These are phyloP conservation scores for Taenioides sp. DNA, from an alignment of 2,797 vertebrate species.

Conservation along the genomic window DNA sequence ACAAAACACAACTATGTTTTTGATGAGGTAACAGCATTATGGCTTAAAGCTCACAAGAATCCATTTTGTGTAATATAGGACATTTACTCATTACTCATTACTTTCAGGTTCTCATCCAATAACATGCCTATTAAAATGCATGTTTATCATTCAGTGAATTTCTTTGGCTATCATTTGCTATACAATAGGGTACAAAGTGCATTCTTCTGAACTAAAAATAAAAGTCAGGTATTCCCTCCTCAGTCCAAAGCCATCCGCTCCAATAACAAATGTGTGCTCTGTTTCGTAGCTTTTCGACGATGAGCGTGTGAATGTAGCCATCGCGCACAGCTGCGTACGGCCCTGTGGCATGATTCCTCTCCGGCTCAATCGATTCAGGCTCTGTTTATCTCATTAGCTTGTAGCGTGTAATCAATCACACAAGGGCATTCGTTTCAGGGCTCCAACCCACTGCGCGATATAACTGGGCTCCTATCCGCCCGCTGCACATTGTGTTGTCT, in stretches of 20 bases:
- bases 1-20: too few relatives aligned
- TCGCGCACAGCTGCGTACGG: slow-evolving; percentile 61
- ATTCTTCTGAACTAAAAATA: neutral
- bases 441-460: slow-evolving; percentile 56
- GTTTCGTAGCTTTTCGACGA: slow-evolving; percentile 49
- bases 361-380: slow-evolving; percentile 69
- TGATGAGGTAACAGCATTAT: too few relatives aligned
- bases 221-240: neutral
- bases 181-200: neutral
- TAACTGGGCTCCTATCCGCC: slow-evolving; percentile 46
- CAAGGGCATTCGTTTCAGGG: slow-evolving; percentile 70
- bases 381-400: slow-evolving; percentile 81
- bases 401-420: slow-evolving; percentile 76
- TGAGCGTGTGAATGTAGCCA: slow-evolving; percentile 65
- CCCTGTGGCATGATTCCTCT: slow-evolving; percentile 70
- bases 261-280: slow-evolving; percentile 41
- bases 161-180: neutral
- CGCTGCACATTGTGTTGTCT: slow-evolving; percentile 49
- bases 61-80: too few relatives aligned
- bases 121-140: neutral
- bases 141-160: neutral
- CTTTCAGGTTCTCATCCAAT: neutral
- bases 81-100: neutral
- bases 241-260: neutral
- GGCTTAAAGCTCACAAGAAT: too few relatives aligned